Base-by-base conservation (phyloP, 2,797 vertebrate genomes). In the Nyctibius grandis region DNA sequence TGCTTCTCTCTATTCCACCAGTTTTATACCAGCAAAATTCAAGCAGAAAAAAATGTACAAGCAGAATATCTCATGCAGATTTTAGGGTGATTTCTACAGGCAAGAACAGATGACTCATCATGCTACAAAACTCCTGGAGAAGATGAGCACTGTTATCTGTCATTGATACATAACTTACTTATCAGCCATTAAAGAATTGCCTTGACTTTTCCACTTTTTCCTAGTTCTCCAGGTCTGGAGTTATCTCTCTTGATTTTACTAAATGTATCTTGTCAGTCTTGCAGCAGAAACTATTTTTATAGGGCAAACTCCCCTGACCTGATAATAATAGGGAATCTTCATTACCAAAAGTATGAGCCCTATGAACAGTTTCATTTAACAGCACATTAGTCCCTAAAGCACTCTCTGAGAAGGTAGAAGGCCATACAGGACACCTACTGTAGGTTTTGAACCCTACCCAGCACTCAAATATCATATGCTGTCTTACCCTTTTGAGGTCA, bases 1-100 rank as follows among this genome's bases (percentile, higher is more conserved):
- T 56, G 80, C 51, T 74, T 51, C 51, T 68, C 56, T 95, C 53
- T 91, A 5, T 74, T 82, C 33, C 72, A 67, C 17, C 80, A 60
- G 47, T 90, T 88, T 94, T 82, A 78, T 67, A 76, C 40, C 38
- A 73, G 48, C n/a, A 68, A 57, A 93, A 93, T 89, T 86, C 77
- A 74, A 79, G 63, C 21, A 19, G 63, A 44, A 84, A 23, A 79
- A 93, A 83, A 60, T 9, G 56, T 57, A n/a, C 38, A 38, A 91
- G 21, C 36, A 79, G 56, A 89, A 64, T 70, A 45, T 48, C 56
- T 91, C 89, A 42, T 63, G 48, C 26, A 70, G 74, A 13, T 74
- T 87, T 85, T 13, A 31, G 23, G 78, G 44, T 74, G 80, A 92
- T 79, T 92, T 87, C 84, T 94, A 38, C n/a, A 57, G 76, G 45